Base-by-base conservation (phyloP, 1,140 invertebrate genomes). In the Camponotus pennsylvanicus region DNA sequence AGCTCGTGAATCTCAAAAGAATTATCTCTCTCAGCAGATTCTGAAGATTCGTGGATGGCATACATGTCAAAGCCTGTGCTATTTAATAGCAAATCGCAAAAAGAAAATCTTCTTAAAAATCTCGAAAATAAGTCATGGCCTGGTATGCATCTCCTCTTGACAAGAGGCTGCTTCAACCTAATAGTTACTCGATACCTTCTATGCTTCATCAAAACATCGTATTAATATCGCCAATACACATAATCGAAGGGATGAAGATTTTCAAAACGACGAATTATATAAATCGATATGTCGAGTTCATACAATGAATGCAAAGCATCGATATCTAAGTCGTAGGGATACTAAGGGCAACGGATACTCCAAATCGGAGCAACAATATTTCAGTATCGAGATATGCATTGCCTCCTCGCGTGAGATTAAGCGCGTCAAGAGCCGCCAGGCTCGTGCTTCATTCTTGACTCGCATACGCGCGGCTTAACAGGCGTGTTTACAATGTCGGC, bases 401-500 rank as follows among this genome's bases (percentile, higher is more conserved):
- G 7, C 15, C 15, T 59, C 8, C 32, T 70, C 40, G 67, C 49
- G 55, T n/a, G 55, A 83, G 63, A 85, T 90, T 76, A 80, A 71
- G 64, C 70, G 73, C 71, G 59, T 89, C 59, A 79, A 84, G 63
- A 27, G 63, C 76, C 63, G 40, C 61, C 71, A 63, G 27, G 3
- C 87, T 86, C 40, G 37, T n/a, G n/a, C 21, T n/a, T 64, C 86
- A 71, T 87, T 87, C 89, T 90, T 82, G 71, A 86, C 75, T 79
- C 78, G 73, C 88, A 69, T 85, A 86, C 79, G 49, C 76, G 61
- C 76, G 77, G 84, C 66, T 90, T 88, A 88, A 89, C 66, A 90
- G 78, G 86, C 88, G 90, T 91, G 92, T 92, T 92, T 88, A 91
- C 92, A 92, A 92, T 92, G 89, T 84, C 87, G 78, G 78, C 91